phyloP scores from a whole-genome alignment of 2,113 vertebrate species.

The Bombycilla garrulus region DNA sequence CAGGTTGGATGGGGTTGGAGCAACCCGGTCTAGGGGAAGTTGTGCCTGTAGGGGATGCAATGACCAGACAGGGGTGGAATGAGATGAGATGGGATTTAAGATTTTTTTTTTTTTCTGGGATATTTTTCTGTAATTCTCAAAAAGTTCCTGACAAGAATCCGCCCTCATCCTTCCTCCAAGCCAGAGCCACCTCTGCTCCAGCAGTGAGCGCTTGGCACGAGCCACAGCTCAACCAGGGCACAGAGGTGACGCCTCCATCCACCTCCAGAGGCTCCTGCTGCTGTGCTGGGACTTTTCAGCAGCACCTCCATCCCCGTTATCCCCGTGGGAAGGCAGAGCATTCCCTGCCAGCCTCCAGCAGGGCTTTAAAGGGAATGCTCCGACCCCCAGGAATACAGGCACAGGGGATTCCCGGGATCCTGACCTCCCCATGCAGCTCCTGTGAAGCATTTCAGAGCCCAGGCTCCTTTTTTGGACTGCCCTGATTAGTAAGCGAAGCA shows the following conservation, averaged over 20 bases:
- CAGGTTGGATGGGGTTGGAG: not conserved
- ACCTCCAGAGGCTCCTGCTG: not conserved
- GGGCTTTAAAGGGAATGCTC: not conserved
- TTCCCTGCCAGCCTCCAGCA: not conserved
- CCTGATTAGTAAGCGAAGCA: not conserved
- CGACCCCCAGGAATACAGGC: not conserved
- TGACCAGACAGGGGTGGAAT: not conserved
- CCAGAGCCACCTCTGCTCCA: rapidly evolving
- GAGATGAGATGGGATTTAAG: not conserved
- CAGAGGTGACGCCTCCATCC: rapidly evolving
- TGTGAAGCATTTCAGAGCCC: not conserved
- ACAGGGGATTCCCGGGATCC: rapidly evolving
- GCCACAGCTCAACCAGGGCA: rapidly evolving
- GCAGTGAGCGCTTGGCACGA: rapidly evolving
- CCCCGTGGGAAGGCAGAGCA: not conserved
- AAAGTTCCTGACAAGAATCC: rapidly evolving
- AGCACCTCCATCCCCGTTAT: not conserved
- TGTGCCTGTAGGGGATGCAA: not conserved
- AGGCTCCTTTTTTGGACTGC: not conserved
- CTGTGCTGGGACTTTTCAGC: not conserved
- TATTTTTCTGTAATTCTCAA: not conserved
- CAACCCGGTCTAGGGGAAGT: not conserved
- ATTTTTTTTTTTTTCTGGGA: not conserved
- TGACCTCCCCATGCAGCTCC: not conserved
- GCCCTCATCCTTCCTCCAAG: not conserved